Conservation (phyloP, 2,888 invertebrate species). For the Xanthia togata region DNA sequence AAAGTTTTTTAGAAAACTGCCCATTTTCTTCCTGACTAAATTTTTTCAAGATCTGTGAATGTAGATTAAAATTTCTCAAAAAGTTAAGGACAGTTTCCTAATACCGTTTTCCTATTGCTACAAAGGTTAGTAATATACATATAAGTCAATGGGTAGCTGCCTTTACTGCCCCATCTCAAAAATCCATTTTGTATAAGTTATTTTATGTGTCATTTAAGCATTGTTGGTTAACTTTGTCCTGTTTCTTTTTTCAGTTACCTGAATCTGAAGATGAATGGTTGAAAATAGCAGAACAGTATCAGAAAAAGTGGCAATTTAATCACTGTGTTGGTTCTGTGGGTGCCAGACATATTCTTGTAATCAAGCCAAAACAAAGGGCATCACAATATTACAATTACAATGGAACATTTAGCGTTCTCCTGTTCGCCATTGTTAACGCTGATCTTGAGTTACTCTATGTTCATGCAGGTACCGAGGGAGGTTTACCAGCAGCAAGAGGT, state of each 20-base stretch:
- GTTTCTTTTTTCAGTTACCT: constrained; percentile 13
- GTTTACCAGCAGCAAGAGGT: neutral
- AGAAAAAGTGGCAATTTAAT: constrained; percentile 19
- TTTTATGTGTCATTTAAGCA: neutral
- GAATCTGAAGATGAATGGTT: constrained; percentile 16
- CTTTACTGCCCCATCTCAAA: no score
- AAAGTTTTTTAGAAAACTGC: no score
- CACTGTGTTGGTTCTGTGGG: constrained; percentile 17
- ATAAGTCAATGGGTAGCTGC: no score
- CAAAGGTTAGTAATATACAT: no score
- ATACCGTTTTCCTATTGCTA: no score
- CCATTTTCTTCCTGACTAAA: no score
- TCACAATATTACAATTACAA: constrained; percentile 16
- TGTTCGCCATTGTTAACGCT: constrained; percentile 17
- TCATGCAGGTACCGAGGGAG: neutral
- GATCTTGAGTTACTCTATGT: constrained; percentile 9
- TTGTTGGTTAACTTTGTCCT: neutral
- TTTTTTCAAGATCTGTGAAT: no score
- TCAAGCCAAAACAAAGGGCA: constrained; percentile 7
- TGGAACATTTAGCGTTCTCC: constrained; percentile 16
- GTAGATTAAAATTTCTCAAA: no score
- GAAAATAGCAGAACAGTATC: constrained; percentile 9
- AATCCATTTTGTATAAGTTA: no score
- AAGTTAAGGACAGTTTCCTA: no score
- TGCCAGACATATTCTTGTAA: constrained; percentile 10